These are phyloP conservation scores for Rhynchotus rufescens DNA, from an alignment of 2,797 vertebrate species.

Conservation along the genomic window DNA sequence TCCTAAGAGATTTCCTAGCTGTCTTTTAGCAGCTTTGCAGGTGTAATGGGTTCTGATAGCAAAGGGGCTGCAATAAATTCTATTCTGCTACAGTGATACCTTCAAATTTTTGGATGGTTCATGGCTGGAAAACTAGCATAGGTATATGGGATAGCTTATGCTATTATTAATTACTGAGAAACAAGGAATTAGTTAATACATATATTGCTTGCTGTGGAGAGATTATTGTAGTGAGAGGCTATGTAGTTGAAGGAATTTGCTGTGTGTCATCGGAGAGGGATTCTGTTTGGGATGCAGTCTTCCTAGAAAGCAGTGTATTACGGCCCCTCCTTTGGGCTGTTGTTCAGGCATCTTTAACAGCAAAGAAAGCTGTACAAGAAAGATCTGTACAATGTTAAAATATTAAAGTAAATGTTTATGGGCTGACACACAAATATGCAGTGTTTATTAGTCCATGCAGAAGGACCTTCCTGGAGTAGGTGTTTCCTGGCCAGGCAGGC, in stretches of 20 bases:
- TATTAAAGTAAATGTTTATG: neutral
- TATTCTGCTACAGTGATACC: neutral
- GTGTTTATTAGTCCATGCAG: accelerated
- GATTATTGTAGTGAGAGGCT: neutral
- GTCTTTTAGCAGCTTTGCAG: neutral
- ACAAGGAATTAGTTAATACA: neutral
- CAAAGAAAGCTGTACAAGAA: neutral
- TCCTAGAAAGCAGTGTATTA: neutral
- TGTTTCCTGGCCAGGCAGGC: neutral
- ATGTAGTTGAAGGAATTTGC: neutral
- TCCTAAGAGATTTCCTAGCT: neutral
- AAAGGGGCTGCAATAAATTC: neutral
- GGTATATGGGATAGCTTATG: neutral
- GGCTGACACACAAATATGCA: neutral
- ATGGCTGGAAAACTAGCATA: neutral
- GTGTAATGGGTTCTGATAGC: neutral
- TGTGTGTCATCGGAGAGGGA: neutral
- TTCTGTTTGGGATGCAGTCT: neutral
- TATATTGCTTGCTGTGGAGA: neutral
- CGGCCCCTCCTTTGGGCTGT: neutral
- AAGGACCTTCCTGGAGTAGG: accelerated
- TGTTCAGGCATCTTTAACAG: accelerated
- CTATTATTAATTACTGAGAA: neutral
- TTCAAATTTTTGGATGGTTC: neutral
- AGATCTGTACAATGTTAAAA: accelerated